Evolutionary conservation across 2,113 vertebrate genomes (phyloP), one percentile per base, ranked within the genome.

Genomic region (Okapia johnstoni): DNA sequence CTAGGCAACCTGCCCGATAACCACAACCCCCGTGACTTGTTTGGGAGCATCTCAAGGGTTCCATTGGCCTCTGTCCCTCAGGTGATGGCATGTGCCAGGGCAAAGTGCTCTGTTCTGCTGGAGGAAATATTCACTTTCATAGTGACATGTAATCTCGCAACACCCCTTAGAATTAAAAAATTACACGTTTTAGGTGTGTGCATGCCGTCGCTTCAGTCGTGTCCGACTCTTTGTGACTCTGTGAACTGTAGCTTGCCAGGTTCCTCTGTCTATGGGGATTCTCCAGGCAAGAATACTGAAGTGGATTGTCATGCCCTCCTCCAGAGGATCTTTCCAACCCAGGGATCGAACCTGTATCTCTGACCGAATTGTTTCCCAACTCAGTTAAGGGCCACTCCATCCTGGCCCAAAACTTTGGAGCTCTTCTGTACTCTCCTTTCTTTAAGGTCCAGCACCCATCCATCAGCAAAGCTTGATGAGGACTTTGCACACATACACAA

Each of bases 101-200:
- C 30, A 66, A 58, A 25, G 16, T 46, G 12, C 50, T 76, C 70
- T 94, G 40, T 77, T 95, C 7, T 88, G 4, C 13, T 52, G 7
- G 43, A 55, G 85, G n/a, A 79, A 88, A 88, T 76, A 40, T 5
- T 17, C 17, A 0, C 61, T 58, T 87, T 95, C 61, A 40, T 12
- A 40, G 33, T 66, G 30, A 55, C 85, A 63, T 33, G 5, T 73
- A 96, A 90, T 43, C 52, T 97, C 2, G 21, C 14, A 95, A 89
- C 2, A 28, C 3, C 25, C 1, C 6, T 81, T 79, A 54, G 14
- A 30, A 66, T 83, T 87, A 26, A 85, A 84, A 87, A 77, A 17
- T 58, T 9, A 40, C 86, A 57, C n/a, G 28, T 79, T 91, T 77
- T 61, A 84, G 33, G 19, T 90, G 70, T 25, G 36, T 73, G 36